A percentile compares a stretch with the other conserved stretches of the same genome.
Evolutionary conservation across 30 jellyfish, hydroid and myxozoan genomes (phyloP).

Genomic region (Pelagia noctiluca): DNA sequence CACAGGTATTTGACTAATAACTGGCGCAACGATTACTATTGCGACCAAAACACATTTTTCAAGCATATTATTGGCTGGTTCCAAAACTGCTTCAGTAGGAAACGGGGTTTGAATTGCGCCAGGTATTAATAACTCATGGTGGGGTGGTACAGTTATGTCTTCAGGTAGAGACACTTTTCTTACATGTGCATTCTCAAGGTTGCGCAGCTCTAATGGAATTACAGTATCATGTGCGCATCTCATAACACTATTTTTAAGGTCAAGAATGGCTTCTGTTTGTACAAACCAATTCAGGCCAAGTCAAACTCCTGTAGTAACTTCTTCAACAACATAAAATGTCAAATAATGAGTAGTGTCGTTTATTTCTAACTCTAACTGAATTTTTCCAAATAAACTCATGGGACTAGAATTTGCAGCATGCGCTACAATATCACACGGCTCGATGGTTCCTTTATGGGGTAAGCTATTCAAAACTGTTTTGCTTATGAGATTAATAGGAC

Average conservation of each 20-base stretch:
- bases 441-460: too few relatives aligned
- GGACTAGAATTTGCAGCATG: conserved; percentile 14
- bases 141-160: background rate
- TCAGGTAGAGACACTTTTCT: conserved; percentile 14
- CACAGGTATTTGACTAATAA: background rate
- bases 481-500: too few relatives aligned
- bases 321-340: conserved; percentile 9
- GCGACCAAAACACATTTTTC: background rate
- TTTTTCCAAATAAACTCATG: background rate
- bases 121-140: background rate
- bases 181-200: background rate
- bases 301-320: background rate
- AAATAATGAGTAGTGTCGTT: conserved; percentile 7
- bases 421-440: conserved; percentile 5
- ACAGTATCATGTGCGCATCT: background rate
- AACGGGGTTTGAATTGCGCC: conserved; percentile 4
- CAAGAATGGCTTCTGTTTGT: background rate
- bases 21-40: background rate
- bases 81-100: background rate
- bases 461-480: too few relatives aligned
- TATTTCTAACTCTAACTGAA: background rate
- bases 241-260: background rate
- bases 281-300: conserved; percentile 1
- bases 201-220: background rate
- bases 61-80: background rate